Conservation (phyloP, 2,113 vertebrate genomes). For the Probosciger aterrimus region DNA sequence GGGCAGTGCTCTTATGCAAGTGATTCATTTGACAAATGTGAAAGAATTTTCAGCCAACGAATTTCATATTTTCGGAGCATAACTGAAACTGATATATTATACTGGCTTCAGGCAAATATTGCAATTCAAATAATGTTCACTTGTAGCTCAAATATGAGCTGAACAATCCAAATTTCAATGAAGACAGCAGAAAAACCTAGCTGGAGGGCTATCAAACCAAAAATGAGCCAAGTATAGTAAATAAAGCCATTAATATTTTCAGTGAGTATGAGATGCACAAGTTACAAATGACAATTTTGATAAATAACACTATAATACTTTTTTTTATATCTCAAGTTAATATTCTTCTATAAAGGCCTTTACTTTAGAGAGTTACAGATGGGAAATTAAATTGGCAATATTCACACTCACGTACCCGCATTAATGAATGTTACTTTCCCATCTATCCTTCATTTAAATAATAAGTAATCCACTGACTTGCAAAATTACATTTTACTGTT, state of each 20-base stretch:
- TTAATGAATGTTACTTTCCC: neutral
- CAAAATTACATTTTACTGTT: neutral
- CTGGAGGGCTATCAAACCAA: neutral
- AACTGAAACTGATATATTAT: slow-evolving; percentile 21
- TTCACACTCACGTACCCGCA: neutral
- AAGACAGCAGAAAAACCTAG: neutral
- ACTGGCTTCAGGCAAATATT: slow-evolving; percentile 5
- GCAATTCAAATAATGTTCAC: neutral
- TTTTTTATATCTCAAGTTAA: neutral
- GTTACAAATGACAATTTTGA: neutral
- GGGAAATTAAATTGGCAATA: neutral
- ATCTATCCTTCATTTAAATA: neutral
- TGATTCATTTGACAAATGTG: slow-evolving; percentile 36
- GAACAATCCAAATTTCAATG: neutral
- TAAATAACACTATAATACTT: neutral
- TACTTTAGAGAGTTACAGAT: neutral
- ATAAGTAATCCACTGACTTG: neutral
- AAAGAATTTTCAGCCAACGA: slow-evolving; percentile 38
- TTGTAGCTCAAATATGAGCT: neutral
- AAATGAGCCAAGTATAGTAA: neutral
- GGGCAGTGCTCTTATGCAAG: neutral
- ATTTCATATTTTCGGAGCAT: slow-evolving; percentile 8
- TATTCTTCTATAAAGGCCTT: neutral
- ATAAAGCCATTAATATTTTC: neutral
- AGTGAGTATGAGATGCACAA: neutral